Evolutionary conservation across 64 coral and sea anemone species (phyloP), one percentile per base, ranked within the genome.

Genomic region (Stichodactyla mertensii): DNA sequence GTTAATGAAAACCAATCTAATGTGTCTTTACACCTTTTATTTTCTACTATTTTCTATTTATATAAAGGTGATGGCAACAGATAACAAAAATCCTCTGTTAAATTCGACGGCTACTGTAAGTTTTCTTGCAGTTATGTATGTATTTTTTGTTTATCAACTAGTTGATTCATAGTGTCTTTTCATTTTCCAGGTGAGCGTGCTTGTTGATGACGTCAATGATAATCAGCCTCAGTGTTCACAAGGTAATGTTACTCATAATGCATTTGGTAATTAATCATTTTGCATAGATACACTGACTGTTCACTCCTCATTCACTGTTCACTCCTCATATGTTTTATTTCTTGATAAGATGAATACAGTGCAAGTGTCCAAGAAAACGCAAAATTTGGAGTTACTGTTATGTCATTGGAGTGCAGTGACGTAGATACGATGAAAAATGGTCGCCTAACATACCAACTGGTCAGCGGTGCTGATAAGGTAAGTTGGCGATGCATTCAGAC

Each of bases 171-270:
- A 54, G 52, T 2, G 16, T 31, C 10, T 7, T 81, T 54, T 19
- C 5, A 16, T 53, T 81, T 55, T 53, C 53, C 78, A 51, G 27
- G 22, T 74, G 14, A 83, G 10, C 10, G 10, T 92, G 2, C 24
- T 10, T 15, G 78, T 83, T 57, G 16, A 83, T 28, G 90, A 92
- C 61, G 79, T 92, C 1, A 85, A 85, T 61, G 83, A 85, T 64
- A 85, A 85, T 24, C 53, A 61, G 22, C 83, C 83, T 18, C 83
- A 61, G 10, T 81, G 78, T 51, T 53, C 78, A 20, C 78, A 55
- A 81, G 52, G 78, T 81, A 22, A 54, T 20, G 7, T 22, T 5
- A 81, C 8, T 23, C 7, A 31, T 74, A 11, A 31, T 31, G 10
- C 26, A 12, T 27, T 27, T 26, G 20, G 10, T 20, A 23, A 23